Evolutionary conservation across 2,888 invertebrate species (phyloP), one percentile per base, ranked within the genome.

Genomic region (Caenorhabditis uteleia): DNA sequence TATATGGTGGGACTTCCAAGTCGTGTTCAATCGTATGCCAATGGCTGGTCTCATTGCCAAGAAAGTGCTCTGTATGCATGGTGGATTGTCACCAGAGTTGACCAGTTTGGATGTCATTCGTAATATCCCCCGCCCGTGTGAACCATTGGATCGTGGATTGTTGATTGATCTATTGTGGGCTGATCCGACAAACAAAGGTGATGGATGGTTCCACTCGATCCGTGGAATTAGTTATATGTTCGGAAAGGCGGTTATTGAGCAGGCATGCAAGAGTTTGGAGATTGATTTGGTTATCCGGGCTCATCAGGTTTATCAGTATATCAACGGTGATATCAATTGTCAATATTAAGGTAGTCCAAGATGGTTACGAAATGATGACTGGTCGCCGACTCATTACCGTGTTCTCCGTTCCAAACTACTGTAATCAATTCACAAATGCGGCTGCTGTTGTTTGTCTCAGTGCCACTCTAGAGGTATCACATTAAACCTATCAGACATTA

Each of bases 1-100:
- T 21, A 50, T 78, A 8, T 78, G 78, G 78, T 78, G 77, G 75
- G 77, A 78, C 49, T 78, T 78, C 65, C 75, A 77, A 53, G 36
- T 68, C 45, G 59, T 73, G 25, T 78, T 78, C 70, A 78, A 78
- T 58, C 70, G 77, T 3, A 68, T 78, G 21, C 78, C 78, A 12
- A 75, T 78, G 72, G 68, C 75, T 36, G 78, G 75, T 3, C 62
- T 78, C 39, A 78, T 78, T 36, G 68, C 75, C 33, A 78, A 77
- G 57, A 49, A 59, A 36, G 70, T 78, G 23, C 61, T 78, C 16
- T 78, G 78, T 56, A 77, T 77, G 77, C 77, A 77, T 54, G 77
- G 78, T 16, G 77, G 77, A n/a, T 64, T 77, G 18, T 75, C 75
- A 3, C 77, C 78, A 8, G 75, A 78, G 31, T 56, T 78, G 12